Percentiles rank a stretch among this genome's conserved stretches.
Conservation (phyloP, 2,888 invertebrate species). For the Tetragnatha montana region DNA sequence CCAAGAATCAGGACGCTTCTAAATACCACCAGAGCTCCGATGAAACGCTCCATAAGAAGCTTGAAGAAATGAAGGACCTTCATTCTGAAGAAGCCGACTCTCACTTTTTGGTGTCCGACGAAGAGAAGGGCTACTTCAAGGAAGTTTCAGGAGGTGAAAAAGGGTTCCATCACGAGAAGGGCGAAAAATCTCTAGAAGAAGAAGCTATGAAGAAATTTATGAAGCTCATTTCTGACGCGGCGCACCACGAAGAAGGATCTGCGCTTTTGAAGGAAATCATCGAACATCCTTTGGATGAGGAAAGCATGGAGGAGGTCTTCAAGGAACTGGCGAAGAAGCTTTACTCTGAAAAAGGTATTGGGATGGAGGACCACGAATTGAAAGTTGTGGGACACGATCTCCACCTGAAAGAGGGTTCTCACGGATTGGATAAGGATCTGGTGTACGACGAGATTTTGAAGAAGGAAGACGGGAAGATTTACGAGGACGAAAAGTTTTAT, state of each 20-base stretch:
- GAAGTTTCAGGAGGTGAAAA: conserved; percentile 2
- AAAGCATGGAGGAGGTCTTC: not conserved
- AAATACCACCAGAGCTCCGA: not conserved
- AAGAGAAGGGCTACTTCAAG: conserved; percentile 20
- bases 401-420: not conserved
- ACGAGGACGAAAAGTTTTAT: conserved; percentile 8
- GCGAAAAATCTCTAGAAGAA: not conserved
- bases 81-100: not conserved
- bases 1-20: conserved; percentile 23
- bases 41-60: conserved; percentile 9
- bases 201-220: conserved; percentile 11
- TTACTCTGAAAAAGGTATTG: conserved; percentile 3
- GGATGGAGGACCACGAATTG: not conserved
- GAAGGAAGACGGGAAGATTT: conserved; percentile 21
- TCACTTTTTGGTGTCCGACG: not conserved
- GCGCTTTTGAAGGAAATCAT: not conserved
- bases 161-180: not conserved
- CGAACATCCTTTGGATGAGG: not conserved
- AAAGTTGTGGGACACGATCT: conserved; percentile 5
- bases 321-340: not conserved
- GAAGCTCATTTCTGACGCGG: not conserved
- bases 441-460: conserved; percentile 46
- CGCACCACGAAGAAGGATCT: not conserved
- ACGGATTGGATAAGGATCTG: conserved; percentile 23
- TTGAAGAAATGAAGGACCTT: not conserved